Evolutionary conservation across 53 echinoderm and acorn worm genomes (phyloP), one percentile per base, ranked within the genome.

Genomic region (Luidia sarsii): DNA sequence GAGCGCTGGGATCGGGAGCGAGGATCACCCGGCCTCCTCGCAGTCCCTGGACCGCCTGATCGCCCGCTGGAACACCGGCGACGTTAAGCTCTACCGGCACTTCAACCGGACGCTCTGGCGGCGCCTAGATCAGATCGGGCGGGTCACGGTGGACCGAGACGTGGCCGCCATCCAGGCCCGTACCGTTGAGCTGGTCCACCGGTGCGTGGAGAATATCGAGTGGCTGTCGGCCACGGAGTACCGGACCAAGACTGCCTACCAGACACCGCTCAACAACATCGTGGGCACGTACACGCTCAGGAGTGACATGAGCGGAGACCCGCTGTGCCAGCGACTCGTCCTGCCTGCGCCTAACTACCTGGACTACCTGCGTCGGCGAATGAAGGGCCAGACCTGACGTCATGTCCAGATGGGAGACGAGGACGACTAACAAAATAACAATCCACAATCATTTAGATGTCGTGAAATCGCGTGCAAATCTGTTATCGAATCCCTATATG

Each of bases 71-170:
- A 68, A 68, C 18, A 48, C 48, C 48, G 68, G 68, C 36, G 68
- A 68, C 49, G 68, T 30, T 18, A 48, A 28, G 15, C 68, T 68
- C 15, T 68, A 48, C 50, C 30, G 15, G 29, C 49, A 68, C 50
- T 68, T 68, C 68, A 68, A 68, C 48, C 46, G 49, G 20, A 68
- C 68, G 3, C 68, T 68, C 28, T 68, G 68, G 68, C 29, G 31
- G 38, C 23, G 32, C 48, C 48, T 68, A 14, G 68, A 46, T 22
- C 68, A 28, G 31, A 68, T 68, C 48, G 68, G 68, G 7, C 48
- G 49, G 68, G 15, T 16, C 1, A 18, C 32, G 4, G 68, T 68
- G 48, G 46, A 46, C 14, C 48, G 68, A 29, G 68, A 48, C 9
- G 38, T 68, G 9, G 49, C 29, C 22, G 49, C 49, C 68, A 68